A percentile compares a stretch with the other conserved stretches of the same genome.
These are phyloP conservation scores for Fragum sueziense DNA, from an alignment of 2,888 invertebrate species.

Conservation along the genomic window DNA sequence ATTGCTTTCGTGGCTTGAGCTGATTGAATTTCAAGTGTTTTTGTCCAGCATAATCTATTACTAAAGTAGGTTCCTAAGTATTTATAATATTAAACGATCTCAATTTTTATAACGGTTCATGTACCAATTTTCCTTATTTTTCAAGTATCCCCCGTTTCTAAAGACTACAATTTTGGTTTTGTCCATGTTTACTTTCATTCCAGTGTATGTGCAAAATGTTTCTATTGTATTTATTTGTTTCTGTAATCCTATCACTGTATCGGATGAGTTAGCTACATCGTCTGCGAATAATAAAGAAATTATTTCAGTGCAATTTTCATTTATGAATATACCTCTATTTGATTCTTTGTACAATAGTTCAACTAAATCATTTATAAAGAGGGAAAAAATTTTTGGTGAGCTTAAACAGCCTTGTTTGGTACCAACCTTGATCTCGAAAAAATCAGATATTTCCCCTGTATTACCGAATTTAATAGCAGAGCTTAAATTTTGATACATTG, in stretches of 20 bases:
- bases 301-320: neutral
- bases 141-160: conserved; percentile 12
- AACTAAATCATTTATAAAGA: conserved; percentile 25
- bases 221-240: conserved; percentile 7
- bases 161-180: conserved; percentile 4
- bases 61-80: conserved; percentile 14
- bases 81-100: conserved; percentile 11
- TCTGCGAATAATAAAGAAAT: neutral
- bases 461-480: neutral
- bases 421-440: conserved; percentile 15
- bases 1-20: neutral
- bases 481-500: neutral
- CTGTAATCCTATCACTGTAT: conserved; percentile 7
- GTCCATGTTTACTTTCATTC: conserved; percentile 10
- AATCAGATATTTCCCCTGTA: neutral
- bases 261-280: neutral
- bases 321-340: conserved; percentile 3
- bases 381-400: conserved; percentile 9
- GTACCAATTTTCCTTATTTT: conserved; percentile 6
- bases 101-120: neutral
- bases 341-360: neutral
- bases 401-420: conserved; percentile 16
- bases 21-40: neutral
- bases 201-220: conserved; percentile 2
- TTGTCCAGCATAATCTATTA: neutral